Evolutionary conservation across 2,797 vertebrate genomes (phyloP), one percentile per base, ranked within the genome.

Genomic region (Sparidentex hasta): DNA sequence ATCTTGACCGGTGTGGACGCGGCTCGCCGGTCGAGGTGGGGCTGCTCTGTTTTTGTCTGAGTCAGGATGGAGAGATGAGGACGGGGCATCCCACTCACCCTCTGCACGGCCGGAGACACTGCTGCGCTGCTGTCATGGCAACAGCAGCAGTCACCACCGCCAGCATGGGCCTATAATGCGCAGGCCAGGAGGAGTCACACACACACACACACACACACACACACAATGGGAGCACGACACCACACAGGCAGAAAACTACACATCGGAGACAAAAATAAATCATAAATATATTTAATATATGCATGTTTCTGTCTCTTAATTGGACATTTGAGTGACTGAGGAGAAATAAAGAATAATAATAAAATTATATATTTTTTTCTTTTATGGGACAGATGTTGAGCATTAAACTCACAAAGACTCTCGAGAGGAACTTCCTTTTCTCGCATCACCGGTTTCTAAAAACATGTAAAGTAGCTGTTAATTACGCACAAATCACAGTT

Each of bases 101-200:
- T 94, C 93, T 94, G 94, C 93, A 94, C 91, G 92, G 94, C 94
- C 94, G 90, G 93, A 96, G 93, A 93, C 93, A 94, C 95, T 96
- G 95, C 96, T 94, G 93, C 90, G 92, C 90, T 92, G 97, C 96
- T 96, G 96, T 96, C 97, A 98, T 98, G 96, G 97, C 97, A 98
- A 98, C 98, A 90, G 95, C 94, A 95, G 95, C 94, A 94, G 96
- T 94, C 95, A 95, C 92, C 95, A 96, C 93, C 93, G 78, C 96
- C 96, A 96, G 97, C 95, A 94, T 92, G 95, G 95, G 96, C 93
- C 96, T 93, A 94, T 96, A 92, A 92, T 87, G 88, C 81, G 87
- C 90, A 89, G 89, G 87, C 88, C 92, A 92, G 85, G 88, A 92
- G 83, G 83, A 91, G 87, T 87, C 85, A 71, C 81, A 82, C 79